A percentile compares a stretch with the other conserved stretches of the same genome.
phyloP scores from a whole-genome alignment of 2,888 invertebrate genomes.

The Tanypteryx hageni region DNA sequence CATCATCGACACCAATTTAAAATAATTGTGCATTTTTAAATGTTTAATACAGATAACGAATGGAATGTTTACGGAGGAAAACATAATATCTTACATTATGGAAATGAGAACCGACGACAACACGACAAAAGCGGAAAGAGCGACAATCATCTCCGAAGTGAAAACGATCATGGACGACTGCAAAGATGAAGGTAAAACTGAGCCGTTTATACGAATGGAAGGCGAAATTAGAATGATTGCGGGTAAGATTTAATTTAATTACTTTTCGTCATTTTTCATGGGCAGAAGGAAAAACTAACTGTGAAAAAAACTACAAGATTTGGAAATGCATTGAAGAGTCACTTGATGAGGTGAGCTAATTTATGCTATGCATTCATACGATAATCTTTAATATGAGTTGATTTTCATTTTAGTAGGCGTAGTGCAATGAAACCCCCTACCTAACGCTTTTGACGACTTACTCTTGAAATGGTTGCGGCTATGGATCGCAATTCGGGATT shows the following conservation, averaged over 20 bases:
- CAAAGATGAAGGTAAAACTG: not conserved
- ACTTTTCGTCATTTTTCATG: not conserved
- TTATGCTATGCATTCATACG: not conserved
- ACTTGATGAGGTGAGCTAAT: not conserved
- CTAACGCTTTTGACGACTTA: no score
- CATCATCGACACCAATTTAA: no score
- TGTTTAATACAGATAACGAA: not conserved
- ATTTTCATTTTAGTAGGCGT: no score
- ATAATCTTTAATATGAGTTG: not conserved
- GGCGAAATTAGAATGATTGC: no score
- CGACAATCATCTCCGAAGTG: not conserved
- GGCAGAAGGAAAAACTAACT: not conserved
- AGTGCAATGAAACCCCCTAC: no score
- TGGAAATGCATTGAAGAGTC: not conserved
- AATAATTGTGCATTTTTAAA: no score
- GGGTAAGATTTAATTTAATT: no score
- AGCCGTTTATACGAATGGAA: no score
- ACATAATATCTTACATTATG: no score
- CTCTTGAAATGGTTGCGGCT: no score
- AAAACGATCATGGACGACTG: not conserved
- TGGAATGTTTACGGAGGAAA: not conserved
- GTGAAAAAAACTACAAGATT: slow-evolving; percentile 30
- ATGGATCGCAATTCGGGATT: no score
- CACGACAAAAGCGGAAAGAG: not conserved
- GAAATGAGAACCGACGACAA: not conserved